Percentiles rank a stretch among this genome's conserved stretches.
phyloP scores from a whole-genome alignment of 2,888 invertebrate genomes.

The Heliconius hortense region DNA sequence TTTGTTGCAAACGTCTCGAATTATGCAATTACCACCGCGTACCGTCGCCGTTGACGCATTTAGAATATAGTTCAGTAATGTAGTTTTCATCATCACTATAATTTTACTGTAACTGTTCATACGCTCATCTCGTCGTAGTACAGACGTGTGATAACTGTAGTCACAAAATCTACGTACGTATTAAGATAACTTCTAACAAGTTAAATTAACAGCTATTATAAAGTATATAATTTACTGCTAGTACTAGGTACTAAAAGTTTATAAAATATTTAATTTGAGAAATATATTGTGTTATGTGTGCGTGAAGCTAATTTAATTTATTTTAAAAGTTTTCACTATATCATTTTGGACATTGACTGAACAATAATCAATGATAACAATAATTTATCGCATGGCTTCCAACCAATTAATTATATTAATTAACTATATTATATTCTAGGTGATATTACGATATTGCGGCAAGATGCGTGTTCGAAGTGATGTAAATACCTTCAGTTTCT shows the following conservation, averaged over 20 bases:
- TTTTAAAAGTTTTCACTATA: not conserved
- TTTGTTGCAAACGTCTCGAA: slow-evolving; percentile 48
- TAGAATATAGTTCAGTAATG: slow-evolving; percentile 37
- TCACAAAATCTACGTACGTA: not conserved
- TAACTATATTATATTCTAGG: slow-evolving; percentile 13
- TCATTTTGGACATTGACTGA: not conserved
- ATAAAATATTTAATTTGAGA: not conserved
- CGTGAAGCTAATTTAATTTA: too few species aligned
- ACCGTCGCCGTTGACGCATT: slow-evolving; percentile 41
- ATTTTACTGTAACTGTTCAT: slow-evolving; percentile 20
- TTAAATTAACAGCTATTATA: not conserved
- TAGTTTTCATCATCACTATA: slow-evolving; percentile 27
- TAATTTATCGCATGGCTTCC: slow-evolving; percentile 14
- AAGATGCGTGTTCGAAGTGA: slow-evolving; percentile 13
- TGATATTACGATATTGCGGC: slow-evolving; percentile 13
- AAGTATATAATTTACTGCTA: not conserved
- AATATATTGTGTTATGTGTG: not conserved
- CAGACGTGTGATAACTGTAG: not conserved
- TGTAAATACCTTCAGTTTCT: slow-evolving; percentile 4
- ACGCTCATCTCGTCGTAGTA: not conserved
- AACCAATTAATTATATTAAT: slow-evolving; percentile 28
- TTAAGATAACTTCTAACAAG: not conserved
- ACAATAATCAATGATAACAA: slow-evolving; percentile 22
- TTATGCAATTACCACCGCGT: slow-evolving; percentile 51
- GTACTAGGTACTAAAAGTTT: not conserved